Evolutionary conservation across 2,888 invertebrate genomes (phyloP), one percentile per base, ranked within the genome.

Genomic region (Carcina quercana): DNA sequence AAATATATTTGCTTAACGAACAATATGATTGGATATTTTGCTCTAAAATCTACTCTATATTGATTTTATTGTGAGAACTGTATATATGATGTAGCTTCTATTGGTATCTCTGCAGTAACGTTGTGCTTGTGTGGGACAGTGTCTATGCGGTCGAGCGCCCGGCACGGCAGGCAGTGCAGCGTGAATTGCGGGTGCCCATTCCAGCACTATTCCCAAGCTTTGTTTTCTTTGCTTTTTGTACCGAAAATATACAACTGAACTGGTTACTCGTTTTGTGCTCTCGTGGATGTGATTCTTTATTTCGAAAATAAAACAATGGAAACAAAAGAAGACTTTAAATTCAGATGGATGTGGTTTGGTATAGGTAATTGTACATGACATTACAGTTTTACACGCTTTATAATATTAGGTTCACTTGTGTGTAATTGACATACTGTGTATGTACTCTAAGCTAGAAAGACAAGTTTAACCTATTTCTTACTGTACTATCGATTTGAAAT

Each of bases 101-200:
- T n/a, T n/a, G 28, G 28, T 37, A 32, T 34, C 27, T 22, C n/a
- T 34, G 35, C 20, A 28, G 33, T 19, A 15, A 32, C 36, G 35
- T 34, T 32, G 46, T 45, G n/a, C 38, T n/a, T n/a, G 43, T 50
- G 42, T 37, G 45, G 53, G 51, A 50, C 46, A 49, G 47, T 52
- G 43, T 47, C 47, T 43, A 42, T 50, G 51, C 59, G 55, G 60
- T 51, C 45, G 51, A 53, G 51, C 48, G 51, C 47, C 37, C 49
- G 30, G 45, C 47, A 36, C 49, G 30, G 45, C 38, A 41, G 46
- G 40, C 32, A 15, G 37, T 34, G 64, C 59, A 64, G 58, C 68
- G 67, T 70, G 60, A 70, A 68, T 62, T 57, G 61, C 54, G 59
- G 56, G 47, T 50, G 54, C 53, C 54, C 50, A 53, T 50, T 48